Conservation (phyloP, 1,140 invertebrate genomes). For the Wiebesia pumilae region DNA sequence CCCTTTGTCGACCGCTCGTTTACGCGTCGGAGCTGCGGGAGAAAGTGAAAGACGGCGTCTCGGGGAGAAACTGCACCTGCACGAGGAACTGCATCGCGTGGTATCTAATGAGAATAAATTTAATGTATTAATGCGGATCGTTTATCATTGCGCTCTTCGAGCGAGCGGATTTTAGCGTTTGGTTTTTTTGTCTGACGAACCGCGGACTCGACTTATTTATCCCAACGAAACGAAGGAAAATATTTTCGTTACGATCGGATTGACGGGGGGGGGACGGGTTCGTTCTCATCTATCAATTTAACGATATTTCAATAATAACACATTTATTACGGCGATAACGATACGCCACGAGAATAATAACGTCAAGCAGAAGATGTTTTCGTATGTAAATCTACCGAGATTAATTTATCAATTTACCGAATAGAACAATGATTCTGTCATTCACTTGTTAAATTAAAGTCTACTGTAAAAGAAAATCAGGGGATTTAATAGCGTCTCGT, state of each 20-base stretch:
- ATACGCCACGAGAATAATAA: not conserved
- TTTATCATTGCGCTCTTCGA: not conserved
- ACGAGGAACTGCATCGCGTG: not conserved
- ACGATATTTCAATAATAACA: not conserved
- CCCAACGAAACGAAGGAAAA: not conserved
- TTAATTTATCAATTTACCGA: not conserved
- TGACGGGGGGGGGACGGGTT: not conserved
- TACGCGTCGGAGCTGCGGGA: not conserved
- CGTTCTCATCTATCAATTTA: slow-evolving; percentile 12
- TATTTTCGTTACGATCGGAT: not conserved
- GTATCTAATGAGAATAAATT: not conserved
- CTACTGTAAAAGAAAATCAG: not conserved
- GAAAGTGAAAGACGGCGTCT: slow-evolving; percentile 11
- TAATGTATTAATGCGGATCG: not conserved
- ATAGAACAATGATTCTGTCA: not conserved
- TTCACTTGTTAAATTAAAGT: not conserved
- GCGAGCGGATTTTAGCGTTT: not conserved
- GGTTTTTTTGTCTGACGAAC: not conserved
- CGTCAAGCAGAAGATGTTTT: not conserved
- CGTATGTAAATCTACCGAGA: not conserved
- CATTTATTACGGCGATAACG: not conserved
- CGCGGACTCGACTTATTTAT: not conserved
- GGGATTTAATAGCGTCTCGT: not conserved
- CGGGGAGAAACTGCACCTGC: not conserved
- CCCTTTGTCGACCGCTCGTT: too few relatives aligned